Conservation (phyloP, 2,888 invertebrate species). For the Troilus luridus region DNA sequence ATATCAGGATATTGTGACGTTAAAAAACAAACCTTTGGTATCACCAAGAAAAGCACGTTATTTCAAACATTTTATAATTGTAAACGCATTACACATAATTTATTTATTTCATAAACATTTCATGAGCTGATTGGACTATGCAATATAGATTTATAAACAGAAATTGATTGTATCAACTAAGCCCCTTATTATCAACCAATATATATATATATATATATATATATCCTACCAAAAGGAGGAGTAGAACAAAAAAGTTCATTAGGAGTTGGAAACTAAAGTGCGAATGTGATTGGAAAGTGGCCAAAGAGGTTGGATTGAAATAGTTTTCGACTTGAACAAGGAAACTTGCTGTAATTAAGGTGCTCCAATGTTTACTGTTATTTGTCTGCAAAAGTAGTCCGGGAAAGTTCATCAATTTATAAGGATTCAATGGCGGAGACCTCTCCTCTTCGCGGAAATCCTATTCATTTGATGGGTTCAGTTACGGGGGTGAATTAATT, state of each 20-base stretch:
- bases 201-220: no score
- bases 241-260: not conserved
- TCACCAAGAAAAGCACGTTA: no score
- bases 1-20: no score
- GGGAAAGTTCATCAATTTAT: slow-evolving; percentile 40
- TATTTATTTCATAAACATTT: no score
- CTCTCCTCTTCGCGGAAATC: not conserved
- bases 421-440: not conserved
- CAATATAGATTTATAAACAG: no score
- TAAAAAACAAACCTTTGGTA: no score
- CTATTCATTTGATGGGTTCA: not conserved
- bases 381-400: slow-evolving; percentile 29
- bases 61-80: no score
- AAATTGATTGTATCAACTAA: no score
- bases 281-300: slow-evolving; percentile 25
- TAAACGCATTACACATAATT: no score
- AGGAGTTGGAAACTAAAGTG: slow-evolving; percentile 17
- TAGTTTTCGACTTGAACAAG: slow-evolving; percentile 38
- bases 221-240: not conserved
- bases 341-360: slow-evolving; percentile 47
- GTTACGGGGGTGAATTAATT: not conserved
- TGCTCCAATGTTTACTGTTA: slow-evolving; percentile 1
- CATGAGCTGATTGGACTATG: no score
- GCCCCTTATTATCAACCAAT: no score
- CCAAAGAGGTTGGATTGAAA: slow-evolving; percentile 6